These are phyloP conservation scores for Potorous gilbertii DNA, from an alignment of 2,797 vertebrate genomes.

Conservation along the genomic window DNA sequence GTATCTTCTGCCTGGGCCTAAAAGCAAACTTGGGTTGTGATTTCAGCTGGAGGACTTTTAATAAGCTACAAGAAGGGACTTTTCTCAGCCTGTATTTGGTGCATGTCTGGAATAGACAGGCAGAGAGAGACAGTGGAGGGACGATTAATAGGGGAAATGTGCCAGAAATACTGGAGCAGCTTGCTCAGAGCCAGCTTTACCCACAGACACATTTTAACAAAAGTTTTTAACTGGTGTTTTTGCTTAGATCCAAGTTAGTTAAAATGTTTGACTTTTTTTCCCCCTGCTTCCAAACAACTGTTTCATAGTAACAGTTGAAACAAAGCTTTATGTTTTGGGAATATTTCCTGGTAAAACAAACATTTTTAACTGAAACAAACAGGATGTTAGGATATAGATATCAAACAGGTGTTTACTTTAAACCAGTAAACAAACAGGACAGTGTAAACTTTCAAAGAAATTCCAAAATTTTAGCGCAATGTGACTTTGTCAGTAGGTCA, in stretches of 20 bases:
- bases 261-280: not conserved
- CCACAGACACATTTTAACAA: not conserved
- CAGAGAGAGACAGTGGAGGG: not conserved
- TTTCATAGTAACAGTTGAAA: conserved; percentile 41
- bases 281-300: not conserved
- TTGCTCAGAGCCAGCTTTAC: not conserved
- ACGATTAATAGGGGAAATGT: not conserved
- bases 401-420: conserved; percentile 59
- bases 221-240: conserved; percentile 19
- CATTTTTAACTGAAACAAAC: conserved; percentile 65
- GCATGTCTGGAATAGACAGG: not conserved
- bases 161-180: not conserved
- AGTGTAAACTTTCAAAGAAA: not conserved
- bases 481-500: not conserved
- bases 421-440: conserved; percentile 42
- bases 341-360: conserved; percentile 49
- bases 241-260: not conserved
- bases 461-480: not conserved
- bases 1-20: not conserved
- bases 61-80: not conserved
- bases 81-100: not conserved
- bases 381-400: not conserved
- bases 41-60: not conserved
- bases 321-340: conserved; percentile 39
- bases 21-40: conserved; percentile 2